Percentiles rank a stretch among this genome's conserved stretches.
Evolutionary conservation across 2,888 invertebrate species (phyloP).

Genomic region (Perizoma flavofasciatum): DNA sequence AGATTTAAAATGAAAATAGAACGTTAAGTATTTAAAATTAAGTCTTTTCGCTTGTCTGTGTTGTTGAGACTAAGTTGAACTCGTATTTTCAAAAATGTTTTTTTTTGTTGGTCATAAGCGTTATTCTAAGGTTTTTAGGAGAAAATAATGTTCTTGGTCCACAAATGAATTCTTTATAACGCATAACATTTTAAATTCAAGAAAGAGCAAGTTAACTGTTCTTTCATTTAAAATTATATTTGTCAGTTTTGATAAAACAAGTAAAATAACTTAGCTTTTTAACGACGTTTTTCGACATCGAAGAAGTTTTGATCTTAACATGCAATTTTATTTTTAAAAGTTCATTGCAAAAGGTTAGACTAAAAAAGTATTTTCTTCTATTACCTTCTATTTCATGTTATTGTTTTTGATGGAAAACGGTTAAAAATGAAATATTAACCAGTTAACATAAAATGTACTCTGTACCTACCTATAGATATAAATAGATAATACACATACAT

Average conservation of each 20-base stretch:
- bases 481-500: constrained; percentile 42
- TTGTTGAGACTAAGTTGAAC: constrained; percentile 43
- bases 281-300: too few relatives aligned
- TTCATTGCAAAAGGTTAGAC: neutral
- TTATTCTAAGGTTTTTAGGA: constrained; percentile 21
- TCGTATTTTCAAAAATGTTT: constrained; percentile 43
- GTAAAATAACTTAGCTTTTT: too few relatives aligned
- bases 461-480: constrained; percentile 43
- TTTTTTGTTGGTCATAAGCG: constrained; percentile 27
- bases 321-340: constrained; percentile 1
- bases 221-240: too few relatives aligned
- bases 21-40: constrained; percentile 51
- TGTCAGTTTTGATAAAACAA: too few relatives aligned
- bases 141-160: constrained; percentile 1
- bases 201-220: too few relatives aligned
- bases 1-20: constrained; percentile 45
- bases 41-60: constrained; percentile 56
- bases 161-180: neutral
- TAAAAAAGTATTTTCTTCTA: constrained; percentile 16
- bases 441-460: constrained; percentile 39
- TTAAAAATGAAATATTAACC: constrained; percentile 33
- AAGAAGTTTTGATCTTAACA: too few relatives aligned
- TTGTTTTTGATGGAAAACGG: constrained; percentile 33
- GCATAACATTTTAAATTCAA: neutral
- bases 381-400: constrained; percentile 25